These are phyloP conservation scores for Anseranas semipalmata DNA, from an alignment of 2,113 vertebrate genomes.

Conservation along the genomic window DNA sequence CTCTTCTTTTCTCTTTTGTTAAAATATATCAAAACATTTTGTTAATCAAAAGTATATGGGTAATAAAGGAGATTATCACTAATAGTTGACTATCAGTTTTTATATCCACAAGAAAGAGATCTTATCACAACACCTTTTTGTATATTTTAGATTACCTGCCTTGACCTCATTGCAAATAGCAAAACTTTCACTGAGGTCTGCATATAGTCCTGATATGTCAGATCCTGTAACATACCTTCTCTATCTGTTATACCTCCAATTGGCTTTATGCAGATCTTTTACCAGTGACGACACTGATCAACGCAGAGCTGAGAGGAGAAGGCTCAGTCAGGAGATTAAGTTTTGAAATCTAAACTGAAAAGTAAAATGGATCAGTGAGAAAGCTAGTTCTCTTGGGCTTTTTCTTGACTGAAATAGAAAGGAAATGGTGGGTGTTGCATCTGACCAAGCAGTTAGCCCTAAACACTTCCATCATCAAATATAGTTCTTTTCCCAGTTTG, in stretches of 20 bases:
- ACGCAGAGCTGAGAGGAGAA: not conserved
- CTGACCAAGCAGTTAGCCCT: slow-evolving; percentile 25
- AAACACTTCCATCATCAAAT: slow-evolving; percentile 19
- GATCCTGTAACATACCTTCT: not conserved
- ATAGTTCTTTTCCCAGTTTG: not conserved
- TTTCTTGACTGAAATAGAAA: slow-evolving; percentile 2
- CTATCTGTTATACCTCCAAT: not conserved
- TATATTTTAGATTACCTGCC: not conserved
- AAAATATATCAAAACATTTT: not conserved
- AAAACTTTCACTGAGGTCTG: not conserved
- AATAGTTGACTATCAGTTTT: not conserved
- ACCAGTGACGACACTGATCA: not conserved
- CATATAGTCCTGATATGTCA: not conserved
- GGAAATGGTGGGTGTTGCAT: slow-evolving; percentile 51
- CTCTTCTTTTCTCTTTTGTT: not conserved
- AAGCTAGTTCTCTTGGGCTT: not conserved
- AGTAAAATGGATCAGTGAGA: not conserved
- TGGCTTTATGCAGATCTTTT: not conserved
- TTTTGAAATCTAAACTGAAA: not conserved
- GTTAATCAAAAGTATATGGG: not conserved
- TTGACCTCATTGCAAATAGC: not conserved
- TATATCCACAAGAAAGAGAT: not conserved
- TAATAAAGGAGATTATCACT: not conserved
- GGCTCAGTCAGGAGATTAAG: not conserved
- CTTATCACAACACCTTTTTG: not conserved